These are phyloP conservation scores for Cataglyphis hispanica DNA, from an alignment of 1,140 invertebrate genomes.

Conservation along the genomic window DNA sequence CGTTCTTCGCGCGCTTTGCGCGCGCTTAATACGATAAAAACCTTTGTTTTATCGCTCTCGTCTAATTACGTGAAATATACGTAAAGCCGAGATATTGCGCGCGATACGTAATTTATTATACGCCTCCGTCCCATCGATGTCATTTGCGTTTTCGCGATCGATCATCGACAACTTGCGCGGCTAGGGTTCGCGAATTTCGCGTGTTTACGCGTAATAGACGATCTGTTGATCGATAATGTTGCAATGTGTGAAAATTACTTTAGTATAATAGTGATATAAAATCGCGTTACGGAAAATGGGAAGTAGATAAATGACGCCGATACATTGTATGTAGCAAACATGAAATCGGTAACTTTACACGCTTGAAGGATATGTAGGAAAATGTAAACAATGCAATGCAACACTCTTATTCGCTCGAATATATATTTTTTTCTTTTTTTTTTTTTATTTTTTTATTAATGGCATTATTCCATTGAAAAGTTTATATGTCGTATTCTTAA, in stretches of 20 bases:
- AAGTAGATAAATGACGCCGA: slow-evolving; percentile 17
- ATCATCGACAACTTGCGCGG: background rate
- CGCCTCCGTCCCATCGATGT: background rate
- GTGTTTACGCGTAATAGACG: background rate
- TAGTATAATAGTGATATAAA: too few relatives aligned
- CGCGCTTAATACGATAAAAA: slow-evolving; percentile 40
- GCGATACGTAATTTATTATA: slow-evolving; percentile 49
- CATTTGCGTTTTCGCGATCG: slow-evolving; percentile 45
- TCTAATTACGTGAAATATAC: slow-evolving; percentile 43
- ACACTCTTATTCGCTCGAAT: too few relatives aligned
- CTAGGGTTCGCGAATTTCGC: background rate
- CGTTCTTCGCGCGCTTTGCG: background rate
- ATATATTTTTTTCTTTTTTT: too few relatives aligned
- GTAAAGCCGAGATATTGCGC: slow-evolving; percentile 17
- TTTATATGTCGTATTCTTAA: background rate
- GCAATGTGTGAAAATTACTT: slow-evolving; percentile 4
- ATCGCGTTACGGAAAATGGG: background rate
- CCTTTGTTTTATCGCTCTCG: slow-evolving; percentile 19
- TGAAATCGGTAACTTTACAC: background rate
- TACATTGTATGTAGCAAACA: background rate
- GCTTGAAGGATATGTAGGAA: background rate
- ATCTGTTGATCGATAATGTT: slow-evolving; percentile 14
- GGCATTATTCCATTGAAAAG: too few relatives aligned
- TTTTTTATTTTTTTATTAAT: too few relatives aligned
- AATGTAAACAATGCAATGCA: background rate